Percentiles rank a stretch among this genome's conserved stretches.
Conservation (phyloP, 2,113 vertebrate species). For the Erinaceus europaeus region DNA sequence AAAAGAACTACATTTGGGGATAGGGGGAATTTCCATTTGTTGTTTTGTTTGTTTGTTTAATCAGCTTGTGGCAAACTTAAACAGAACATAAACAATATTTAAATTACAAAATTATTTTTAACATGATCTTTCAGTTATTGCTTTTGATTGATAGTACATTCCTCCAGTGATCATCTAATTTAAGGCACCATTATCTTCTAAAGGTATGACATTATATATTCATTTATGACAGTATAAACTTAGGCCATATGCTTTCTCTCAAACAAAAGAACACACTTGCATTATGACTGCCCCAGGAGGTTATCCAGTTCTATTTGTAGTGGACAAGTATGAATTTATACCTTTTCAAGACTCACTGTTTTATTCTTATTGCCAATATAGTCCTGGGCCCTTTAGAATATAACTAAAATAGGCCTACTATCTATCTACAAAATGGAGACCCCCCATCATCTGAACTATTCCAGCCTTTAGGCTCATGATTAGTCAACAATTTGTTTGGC, state of each 20-base stretch:
- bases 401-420: no score
- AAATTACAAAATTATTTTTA: neutral
- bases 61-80: neutral
- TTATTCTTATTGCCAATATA: conserved; percentile 69
- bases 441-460: no score
- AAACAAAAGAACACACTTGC: neutral
- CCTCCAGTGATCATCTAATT: conserved; percentile 26
- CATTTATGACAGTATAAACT: conserved; percentile 1
- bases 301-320: neutral
- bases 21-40: neutral
- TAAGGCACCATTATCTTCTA: conserved; percentile 9
- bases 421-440: no score
- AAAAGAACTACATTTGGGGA: no score
- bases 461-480: no score
- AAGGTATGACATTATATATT: no score
- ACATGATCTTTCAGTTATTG: neutral
- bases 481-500: no score
- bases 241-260: neutral
- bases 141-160: neutral
- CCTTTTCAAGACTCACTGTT: conserved; percentile 49
- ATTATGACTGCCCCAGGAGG: neutral
- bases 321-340: conserved; percentile 20
- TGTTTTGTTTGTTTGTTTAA: neutral
- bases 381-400: no score
- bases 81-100: neutral